phyloP scores from a whole-genome alignment of 2,113 vertebrate species.

The Laticauda colubrina region DNA sequence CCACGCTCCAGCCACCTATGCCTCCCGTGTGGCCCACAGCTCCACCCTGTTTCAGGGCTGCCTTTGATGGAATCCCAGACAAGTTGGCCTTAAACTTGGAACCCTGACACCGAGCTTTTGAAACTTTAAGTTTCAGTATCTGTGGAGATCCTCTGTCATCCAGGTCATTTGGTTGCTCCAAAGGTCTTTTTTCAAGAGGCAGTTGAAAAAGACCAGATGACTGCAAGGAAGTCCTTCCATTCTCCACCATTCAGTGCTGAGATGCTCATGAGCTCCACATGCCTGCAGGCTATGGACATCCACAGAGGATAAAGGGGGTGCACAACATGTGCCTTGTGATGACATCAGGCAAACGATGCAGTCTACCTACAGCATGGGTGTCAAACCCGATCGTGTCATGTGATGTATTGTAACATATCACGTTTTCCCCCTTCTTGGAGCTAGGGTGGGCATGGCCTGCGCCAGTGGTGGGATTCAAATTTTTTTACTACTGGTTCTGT shows the following conservation, averaged over 20 bases:
- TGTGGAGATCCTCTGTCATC: background rate
- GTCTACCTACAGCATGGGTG: background rate
- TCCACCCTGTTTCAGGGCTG: too few relatives aligned
- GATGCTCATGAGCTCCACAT: background rate
- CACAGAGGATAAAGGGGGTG: background rate
- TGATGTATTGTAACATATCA: too few relatives aligned
- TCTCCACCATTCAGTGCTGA: background rate
- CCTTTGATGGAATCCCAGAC: too few relatives aligned
- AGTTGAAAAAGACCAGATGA: background rate
- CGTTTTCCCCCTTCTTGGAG: too few relatives aligned
- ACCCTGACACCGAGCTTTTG: background rate
- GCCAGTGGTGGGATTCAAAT: too few relatives aligned
- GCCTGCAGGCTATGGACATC: background rate
- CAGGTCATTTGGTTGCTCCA: background rate
- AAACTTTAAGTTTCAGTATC: too few relatives aligned
- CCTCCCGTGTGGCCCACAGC: too few relatives aligned
- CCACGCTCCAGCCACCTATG: too few relatives aligned
- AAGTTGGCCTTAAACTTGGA: too few relatives aligned
- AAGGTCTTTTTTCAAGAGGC: background rate
- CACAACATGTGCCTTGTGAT: background rate
- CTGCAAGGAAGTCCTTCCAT: background rate
- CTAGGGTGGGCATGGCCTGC: too few relatives aligned
- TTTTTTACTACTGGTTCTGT: too few relatives aligned
- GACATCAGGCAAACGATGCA: background rate
- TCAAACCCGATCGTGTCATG: too few relatives aligned